Conservation (phyloP, 2,113 vertebrate genomes). For the Erythrolamprus reginae region DNA sequence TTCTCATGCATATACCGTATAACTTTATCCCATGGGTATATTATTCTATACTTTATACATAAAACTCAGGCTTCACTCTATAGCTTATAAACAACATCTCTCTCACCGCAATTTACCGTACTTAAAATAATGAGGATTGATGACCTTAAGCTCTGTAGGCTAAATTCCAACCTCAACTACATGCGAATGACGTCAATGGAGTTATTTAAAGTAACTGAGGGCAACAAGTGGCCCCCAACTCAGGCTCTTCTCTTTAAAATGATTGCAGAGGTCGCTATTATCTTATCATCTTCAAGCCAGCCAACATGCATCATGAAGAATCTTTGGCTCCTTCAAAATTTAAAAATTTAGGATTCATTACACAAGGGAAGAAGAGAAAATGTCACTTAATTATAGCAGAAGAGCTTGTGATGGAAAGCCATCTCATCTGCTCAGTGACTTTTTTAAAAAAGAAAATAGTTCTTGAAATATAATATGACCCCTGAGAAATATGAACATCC, state of each 20-base stretch:
- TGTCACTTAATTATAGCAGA: not conserved
- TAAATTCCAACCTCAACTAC: slow-evolving; percentile 24
- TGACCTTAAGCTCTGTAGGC: not conserved
- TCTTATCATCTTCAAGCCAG: not conserved
- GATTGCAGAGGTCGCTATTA: not conserved
- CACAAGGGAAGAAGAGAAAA: not conserved
- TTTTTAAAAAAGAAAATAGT: not conserved
- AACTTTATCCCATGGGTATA: not conserved
- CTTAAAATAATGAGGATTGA: slow-evolving; percentile 4
- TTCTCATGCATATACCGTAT: not conserved
- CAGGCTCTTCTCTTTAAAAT: not conserved
- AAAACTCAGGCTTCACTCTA: not conserved
- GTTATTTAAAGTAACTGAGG: not conserved
- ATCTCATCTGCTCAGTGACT: not conserved
- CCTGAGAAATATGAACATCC: not conserved
- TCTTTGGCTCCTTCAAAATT: not conserved
- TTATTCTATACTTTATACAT: slow-evolving; percentile 6
- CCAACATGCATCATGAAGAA: slow-evolving; percentile 2
- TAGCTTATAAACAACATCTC: not conserved
- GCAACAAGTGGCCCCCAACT: not conserved
- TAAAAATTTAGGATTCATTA: not conserved
- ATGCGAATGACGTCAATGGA: slow-evolving; percentile 12
- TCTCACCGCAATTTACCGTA: slow-evolving; percentile 1
- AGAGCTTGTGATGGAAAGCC: not conserved
- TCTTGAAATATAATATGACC: not conserved